A percentile compares a stretch with the other conserved stretches of the same genome.
phyloP scores from a whole-genome alignment of 2,888 invertebrate genomes.

The Drosophila leonis region DNA sequence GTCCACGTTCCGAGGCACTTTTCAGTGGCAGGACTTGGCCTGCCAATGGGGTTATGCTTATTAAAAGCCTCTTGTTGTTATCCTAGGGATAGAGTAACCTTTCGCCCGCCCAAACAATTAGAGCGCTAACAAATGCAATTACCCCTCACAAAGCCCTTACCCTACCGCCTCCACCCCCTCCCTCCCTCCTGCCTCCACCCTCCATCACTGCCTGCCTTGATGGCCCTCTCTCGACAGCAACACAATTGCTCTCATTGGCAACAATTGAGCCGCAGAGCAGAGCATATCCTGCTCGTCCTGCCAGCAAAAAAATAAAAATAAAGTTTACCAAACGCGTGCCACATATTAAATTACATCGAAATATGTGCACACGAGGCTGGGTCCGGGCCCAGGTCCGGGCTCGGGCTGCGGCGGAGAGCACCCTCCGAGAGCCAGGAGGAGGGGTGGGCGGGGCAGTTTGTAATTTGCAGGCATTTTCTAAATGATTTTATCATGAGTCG shows the following conservation, averaged over 20 bases:
- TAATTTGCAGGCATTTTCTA: slow-evolving; percentile 77
- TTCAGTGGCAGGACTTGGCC: slow-evolving; percentile 28
- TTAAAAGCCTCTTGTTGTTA: slow-evolving; percentile 77
- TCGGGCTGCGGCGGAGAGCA: background rate
- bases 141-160: slow-evolving; percentile 33
- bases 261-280: slow-evolving; percentile 63
- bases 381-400: background rate
- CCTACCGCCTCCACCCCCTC: slow-evolving; percentile 8
- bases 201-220: background rate
- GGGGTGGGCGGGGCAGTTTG: slow-evolving; percentile 47
- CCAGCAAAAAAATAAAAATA: slow-evolving; percentile 45
- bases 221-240: slow-evolving; percentile 32
- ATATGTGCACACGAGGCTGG: slow-evolving; percentile 70
- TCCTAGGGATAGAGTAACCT: slow-evolving; percentile 70
- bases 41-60: slow-evolving; percentile 52
- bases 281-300: slow-evolving; percentile 54
- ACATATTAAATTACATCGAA: slow-evolving; percentile 83
- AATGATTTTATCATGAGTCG: slow-evolving; percentile 64
- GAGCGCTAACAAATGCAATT: slow-evolving; percentile 79
- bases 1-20: slow-evolving; percentile 41
- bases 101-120: slow-evolving; percentile 70
- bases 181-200: background rate
- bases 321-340: slow-evolving; percentile 80
- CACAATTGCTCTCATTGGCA: slow-evolving; percentile 79
- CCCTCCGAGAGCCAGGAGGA: background rate